Evolutionary conservation across 2,797 vertebrate species (phyloP), one percentile per base, ranked within the genome.

Genomic region (Trachurus trachurus): DNA sequence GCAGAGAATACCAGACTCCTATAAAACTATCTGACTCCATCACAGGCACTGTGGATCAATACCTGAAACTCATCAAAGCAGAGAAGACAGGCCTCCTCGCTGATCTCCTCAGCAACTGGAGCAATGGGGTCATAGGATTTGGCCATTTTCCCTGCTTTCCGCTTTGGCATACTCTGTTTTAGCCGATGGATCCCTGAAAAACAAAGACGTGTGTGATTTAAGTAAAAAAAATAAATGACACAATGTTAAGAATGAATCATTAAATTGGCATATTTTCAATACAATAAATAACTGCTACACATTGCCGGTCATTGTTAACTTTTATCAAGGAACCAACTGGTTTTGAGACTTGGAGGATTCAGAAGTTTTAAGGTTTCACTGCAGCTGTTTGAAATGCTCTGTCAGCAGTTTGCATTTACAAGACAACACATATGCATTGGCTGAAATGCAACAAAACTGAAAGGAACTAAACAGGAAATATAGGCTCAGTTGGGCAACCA

Each of bases 1-100:
- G 50, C 21, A 53, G 52, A 52, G 21, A 53, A 12, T 13, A 5
- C 10, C 1, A 13, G 37, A 47, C 5, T 56, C 19, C 6, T 50
- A 26, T 15, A 40, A 26, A 21, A 16, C n/a, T 31, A 21, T 71
- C 29, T 8, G 16, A 13, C 13, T 15, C 8, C 2, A 26, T 45
- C 22, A 12, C 3, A 16, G 3, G 6, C 39, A 6, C 8, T 29
- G 52, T 17, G 13, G 1, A n/a, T 5, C 4, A 81, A 91, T 89
- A 99, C 98, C 96, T 99, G 98, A 92, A 99, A 99, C 91, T 99
- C 98, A 92, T 99, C 98, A 44, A 99, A 99, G 91, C 98, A 99
- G 17, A 99, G 88, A 50, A 99, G 94, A 90, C 92, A 94, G 8
- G 97, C 96, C 91, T 98, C 98, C 74, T 97, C 94, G 0, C 98